phyloP scores from a whole-genome alignment of 2,797 vertebrate species.

The Micropoecilia bifurca region DNA sequence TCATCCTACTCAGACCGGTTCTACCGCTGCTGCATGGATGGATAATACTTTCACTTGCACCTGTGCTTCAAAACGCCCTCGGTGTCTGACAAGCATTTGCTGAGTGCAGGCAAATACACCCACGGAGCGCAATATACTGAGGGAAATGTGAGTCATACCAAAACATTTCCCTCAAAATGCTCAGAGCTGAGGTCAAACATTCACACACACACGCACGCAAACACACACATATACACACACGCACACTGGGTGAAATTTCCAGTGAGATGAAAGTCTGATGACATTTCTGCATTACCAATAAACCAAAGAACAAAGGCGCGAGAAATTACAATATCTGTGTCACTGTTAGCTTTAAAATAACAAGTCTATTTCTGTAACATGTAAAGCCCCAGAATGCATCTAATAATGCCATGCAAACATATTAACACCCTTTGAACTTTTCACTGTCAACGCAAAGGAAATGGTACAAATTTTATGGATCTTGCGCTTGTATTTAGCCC shows the following conservation, averaged over 20 bases:
- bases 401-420: background rate
- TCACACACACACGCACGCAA: constrained; percentile 21
- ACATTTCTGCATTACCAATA: constrained; percentile 53
- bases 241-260: constrained; percentile 48
- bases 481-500: background rate
- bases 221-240: constrained; percentile 18
- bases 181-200: constrained; percentile 49
- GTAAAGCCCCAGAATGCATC: background rate
- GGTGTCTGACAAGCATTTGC: constrained; percentile 55
- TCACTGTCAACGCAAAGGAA: background rate
- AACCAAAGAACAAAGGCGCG: constrained; percentile 56
- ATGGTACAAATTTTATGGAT: background rate
- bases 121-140: constrained; percentile 50
- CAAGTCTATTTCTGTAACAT: background rate
- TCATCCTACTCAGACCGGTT: constrained; percentile 39
- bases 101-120: constrained; percentile 56
- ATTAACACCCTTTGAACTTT: background rate
- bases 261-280: constrained; percentile 50
- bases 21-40: constrained; percentile 32
- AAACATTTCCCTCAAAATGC: constrained; percentile 64
- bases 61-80: constrained; percentile 57
- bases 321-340: constrained; percentile 16
- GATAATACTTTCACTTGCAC: constrained; percentile 63
- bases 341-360: constrained; percentile 40
- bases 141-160: constrained; percentile 66